phyloP scores from a whole-genome alignment of 2,113 vertebrate genomes.

The Ammodytes dubius region DNA sequence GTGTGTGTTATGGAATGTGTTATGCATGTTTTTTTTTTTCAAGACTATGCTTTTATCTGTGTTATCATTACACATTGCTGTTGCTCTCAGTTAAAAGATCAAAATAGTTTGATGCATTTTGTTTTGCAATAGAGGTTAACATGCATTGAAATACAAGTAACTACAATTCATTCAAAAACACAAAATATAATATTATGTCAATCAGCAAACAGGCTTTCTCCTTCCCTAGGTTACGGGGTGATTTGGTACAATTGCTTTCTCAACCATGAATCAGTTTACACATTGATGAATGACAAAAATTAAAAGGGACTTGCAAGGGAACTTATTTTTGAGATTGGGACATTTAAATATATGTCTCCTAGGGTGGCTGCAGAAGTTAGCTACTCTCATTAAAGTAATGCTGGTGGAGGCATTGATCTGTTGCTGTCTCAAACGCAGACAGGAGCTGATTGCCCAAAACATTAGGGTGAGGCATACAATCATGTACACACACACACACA shows the following conservation, averaged over 20 bases:
- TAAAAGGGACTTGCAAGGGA: neutral
- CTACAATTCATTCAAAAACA: neutral
- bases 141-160: neutral
- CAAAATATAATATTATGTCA: neutral
- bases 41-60: neutral
- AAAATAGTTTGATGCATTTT: neutral
- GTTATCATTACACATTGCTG: neutral
- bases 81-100: too few relatives aligned
- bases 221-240: neutral
- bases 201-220: neutral
- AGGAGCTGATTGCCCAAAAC: slow-evolving; percentile 65
- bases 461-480: slow-evolving; percentile 34
- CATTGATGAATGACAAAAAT: neutral
- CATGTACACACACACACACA: slow-evolving; percentile 14
- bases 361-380: slow-evolving; percentile 42
- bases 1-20: neutral
- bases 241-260: neutral
- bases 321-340: slow-evolving; percentile 30
- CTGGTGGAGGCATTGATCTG: slow-evolving; percentile 64
- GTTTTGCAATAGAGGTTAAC: neutral
- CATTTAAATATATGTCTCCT: slow-evolving; percentile 51
- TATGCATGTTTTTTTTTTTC: neutral
- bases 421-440: slow-evolving; percentile 45
- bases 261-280: neutral
- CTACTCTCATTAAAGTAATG: slow-evolving; percentile 71